These are phyloP conservation scores for Hypotaenidia okinawae DNA, from an alignment of 2,797 vertebrate species.

Conservation along the genomic window DNA sequence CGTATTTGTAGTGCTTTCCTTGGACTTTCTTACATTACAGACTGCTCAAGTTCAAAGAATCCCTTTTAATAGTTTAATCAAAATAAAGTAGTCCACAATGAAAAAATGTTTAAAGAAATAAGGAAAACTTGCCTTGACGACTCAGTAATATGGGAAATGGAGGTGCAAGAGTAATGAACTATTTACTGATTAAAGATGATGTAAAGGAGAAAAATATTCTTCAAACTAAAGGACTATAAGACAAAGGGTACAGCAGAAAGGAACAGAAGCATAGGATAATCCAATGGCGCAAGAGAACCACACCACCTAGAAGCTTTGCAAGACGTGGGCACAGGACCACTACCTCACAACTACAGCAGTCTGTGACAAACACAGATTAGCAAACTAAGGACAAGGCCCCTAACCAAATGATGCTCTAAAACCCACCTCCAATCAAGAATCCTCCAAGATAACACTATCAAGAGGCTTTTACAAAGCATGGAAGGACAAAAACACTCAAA, in stretches of 20 bases:
- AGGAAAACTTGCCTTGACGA: neutral
- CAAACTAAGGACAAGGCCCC: neutral
- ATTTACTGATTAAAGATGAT: neutral
- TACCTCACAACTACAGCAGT: neutral
- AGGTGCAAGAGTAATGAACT: neutral
- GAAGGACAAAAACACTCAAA: neutral
- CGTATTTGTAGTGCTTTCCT: neutral
- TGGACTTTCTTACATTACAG: neutral
- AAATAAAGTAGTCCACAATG: neutral
- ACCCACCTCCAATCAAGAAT: neutral
- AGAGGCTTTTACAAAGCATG: neutral
- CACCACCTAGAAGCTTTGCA: neutral
- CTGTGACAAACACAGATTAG: neutral
- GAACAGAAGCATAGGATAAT: neutral
- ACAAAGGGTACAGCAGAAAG: neutral
- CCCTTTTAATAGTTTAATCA: neutral
- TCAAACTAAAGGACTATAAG: neutral
- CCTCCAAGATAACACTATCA: neutral
- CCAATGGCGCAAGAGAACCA: neutral
- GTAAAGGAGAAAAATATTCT: neutral
- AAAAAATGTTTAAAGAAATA: neutral
- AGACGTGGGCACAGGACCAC: accelerated
- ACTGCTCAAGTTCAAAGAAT: neutral
- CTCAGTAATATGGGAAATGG: neutral
- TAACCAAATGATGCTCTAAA: neutral